These are phyloP conservation scores for Psettodes erumei DNA, from an alignment of 2,113 vertebrate genomes.

Conservation along the genomic window DNA sequence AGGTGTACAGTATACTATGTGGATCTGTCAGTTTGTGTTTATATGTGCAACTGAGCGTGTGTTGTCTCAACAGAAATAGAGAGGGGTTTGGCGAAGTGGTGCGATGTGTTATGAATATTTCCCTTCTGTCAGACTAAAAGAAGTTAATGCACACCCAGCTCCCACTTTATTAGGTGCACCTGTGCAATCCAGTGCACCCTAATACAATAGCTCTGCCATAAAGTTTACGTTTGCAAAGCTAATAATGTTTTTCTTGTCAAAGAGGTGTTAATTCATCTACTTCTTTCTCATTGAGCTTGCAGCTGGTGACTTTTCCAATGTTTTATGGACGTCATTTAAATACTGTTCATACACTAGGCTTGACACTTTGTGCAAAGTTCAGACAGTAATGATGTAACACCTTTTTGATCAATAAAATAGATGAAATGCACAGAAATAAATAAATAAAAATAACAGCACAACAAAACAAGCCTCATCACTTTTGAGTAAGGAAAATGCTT, in stretches of 20 bases:
- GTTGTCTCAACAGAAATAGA: background rate
- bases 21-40: background rate
- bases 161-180: background rate
- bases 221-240: background rate
- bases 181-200: background rate
- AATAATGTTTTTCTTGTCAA: background rate
- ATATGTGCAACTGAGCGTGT: background rate
- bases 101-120: background rate
- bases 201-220: background rate
- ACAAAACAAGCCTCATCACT: background rate
- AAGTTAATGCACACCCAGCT: background rate
- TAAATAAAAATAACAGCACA: background rate
- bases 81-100: background rate
- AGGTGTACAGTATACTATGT: background rate
- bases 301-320: background rate
- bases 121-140: constrained; percentile 11
- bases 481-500: background rate
- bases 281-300: background rate
- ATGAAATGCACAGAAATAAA: background rate
- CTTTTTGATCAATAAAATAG: background rate
- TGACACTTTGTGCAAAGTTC: background rate
- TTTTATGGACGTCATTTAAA: background rate
- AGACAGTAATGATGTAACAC: background rate
- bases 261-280: background rate
- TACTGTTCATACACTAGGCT: background rate